These are phyloP conservation scores for Turdus rufiventris DNA, from an alignment of 2,113 vertebrate genomes.

Conservation along the genomic window DNA sequence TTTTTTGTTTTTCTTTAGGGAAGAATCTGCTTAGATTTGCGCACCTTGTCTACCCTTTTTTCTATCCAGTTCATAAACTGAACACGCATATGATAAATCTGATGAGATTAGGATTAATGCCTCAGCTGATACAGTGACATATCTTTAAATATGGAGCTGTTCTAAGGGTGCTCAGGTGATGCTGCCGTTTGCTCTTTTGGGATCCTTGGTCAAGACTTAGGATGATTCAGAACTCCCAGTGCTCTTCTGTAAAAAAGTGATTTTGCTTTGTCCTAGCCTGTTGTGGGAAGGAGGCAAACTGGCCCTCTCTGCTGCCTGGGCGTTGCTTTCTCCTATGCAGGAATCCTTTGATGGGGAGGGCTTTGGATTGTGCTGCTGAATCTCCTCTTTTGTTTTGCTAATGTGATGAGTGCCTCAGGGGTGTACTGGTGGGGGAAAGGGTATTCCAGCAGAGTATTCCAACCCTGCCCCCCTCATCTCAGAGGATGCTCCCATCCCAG, in stretches of 20 bases:
- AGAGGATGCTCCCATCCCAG: neutral
- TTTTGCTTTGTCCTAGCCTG: neutral
- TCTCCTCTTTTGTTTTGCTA: neutral
- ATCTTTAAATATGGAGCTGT: neutral
- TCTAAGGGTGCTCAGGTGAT: neutral
- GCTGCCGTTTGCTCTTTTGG: neutral
- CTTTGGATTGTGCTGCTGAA: neutral
- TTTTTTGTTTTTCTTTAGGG: neutral
- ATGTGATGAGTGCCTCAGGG: neutral
- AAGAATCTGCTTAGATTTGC: neutral
- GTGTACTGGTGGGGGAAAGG: neutral
- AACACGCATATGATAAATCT: neutral
- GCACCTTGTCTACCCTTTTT: neutral
- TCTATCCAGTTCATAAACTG: neutral
- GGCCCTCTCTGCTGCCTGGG: neutral
- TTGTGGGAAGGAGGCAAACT: neutral
- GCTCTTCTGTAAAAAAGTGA: neutral
- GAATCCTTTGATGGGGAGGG: neutral
- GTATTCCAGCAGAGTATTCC: neutral
- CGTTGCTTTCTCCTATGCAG: neutral
- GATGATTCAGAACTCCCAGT: neutral
- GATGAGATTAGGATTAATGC: neutral
- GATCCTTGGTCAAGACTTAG: neutral
- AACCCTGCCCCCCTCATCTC: rapidly evolving
- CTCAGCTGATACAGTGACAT: neutral